A percentile compares a stretch with the other conserved stretches of the same genome.
Conservation (phyloP, 1,140 invertebrate species). For the Macrobrachium nipponense region DNA sequence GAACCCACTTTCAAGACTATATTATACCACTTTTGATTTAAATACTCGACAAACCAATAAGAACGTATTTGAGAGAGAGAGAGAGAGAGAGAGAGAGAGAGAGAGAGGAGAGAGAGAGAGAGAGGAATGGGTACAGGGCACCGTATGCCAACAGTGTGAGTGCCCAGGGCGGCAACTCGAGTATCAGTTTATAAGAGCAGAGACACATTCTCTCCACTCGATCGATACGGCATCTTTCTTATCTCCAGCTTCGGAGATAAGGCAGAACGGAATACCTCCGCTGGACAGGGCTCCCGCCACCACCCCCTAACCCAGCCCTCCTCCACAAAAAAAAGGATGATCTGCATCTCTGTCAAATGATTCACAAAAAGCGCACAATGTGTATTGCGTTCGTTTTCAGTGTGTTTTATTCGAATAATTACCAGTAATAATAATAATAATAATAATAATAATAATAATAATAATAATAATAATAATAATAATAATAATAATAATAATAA, state of each 20-base stretch:
- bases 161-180: no score
- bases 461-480: no score
- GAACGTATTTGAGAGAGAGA: not conserved
- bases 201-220: no score
- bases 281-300: not conserved
- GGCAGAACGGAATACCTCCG: not conserved
- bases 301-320: not conserved
- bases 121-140: constrained; percentile 6
- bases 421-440: no score
- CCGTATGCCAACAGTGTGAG: no score
- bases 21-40: no score
- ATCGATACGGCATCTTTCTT: not conserved
- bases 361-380: not conserved
- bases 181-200: not conserved
- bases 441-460: no score
- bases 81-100: constrained; percentile 35
- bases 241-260: not conserved
- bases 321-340: not conserved
- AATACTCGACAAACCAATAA: no score
- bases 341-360: not conserved
- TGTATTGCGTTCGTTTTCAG: no score
- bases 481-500: no score
- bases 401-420: no score
- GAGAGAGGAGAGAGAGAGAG: constrained; percentile 24
- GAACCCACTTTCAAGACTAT: no score